Conservation (phyloP, 2,113 vertebrate species). For the Ivindomyrus marchei region DNA sequence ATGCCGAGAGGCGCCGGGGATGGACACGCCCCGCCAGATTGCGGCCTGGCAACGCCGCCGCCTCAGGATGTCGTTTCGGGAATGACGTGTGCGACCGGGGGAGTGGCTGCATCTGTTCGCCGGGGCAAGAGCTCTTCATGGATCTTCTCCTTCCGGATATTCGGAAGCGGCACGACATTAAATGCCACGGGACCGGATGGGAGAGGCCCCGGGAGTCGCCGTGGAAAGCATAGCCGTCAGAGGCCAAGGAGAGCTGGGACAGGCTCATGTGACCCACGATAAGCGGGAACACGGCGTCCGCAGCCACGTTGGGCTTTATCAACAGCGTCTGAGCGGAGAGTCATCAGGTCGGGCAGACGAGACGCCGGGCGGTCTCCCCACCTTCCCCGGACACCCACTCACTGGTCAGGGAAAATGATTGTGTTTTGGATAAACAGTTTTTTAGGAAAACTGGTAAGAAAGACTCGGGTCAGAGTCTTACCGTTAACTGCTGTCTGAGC, state of each 20-base stretch:
- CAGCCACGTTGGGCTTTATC: neutral
- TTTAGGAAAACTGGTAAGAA: neutral
- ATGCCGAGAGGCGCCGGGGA: neutral
- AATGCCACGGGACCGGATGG: neutral
- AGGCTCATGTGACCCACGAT: neutral
- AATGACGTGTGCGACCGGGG: neutral
- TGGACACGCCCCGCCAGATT: neutral
- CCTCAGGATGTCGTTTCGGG: neutral
- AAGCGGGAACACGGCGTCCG: constrained; percentile 15
- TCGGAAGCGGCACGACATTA: neutral
- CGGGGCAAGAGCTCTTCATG: neutral
- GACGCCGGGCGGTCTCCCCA: neutral
- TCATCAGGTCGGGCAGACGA: neutral
- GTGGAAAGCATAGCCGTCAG: neutral
- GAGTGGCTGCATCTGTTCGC: neutral
- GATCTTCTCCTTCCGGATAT: neutral
- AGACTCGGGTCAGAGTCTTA: neutral
- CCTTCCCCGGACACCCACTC: neutral
- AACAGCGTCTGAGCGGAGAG: neutral
- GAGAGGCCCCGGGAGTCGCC: neutral
- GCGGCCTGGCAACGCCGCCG: neutral
- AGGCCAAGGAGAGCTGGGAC: neutral
- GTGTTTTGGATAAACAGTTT: neutral
- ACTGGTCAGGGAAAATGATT: neutral
- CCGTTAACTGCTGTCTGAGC: neutral